These are phyloP conservation scores for Cetonia aurata DNA, from an alignment of 2,888 invertebrate genomes.

Conservation along the genomic window DNA sequence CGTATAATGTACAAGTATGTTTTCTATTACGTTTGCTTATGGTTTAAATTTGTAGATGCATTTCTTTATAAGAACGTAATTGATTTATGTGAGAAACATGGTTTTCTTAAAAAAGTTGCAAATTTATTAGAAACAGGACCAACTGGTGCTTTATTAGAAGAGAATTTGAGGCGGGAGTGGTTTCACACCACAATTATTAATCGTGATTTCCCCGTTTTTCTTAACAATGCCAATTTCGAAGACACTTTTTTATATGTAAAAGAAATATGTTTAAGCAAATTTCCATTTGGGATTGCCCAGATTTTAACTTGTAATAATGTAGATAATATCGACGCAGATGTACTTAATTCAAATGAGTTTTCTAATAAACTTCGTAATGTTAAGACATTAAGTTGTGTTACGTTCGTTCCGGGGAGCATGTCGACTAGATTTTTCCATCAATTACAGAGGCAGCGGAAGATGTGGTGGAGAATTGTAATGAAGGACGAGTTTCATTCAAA, in stretches of 20 bases:
- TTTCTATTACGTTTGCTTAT: background rate
- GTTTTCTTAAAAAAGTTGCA: slow-evolving; percentile 52
- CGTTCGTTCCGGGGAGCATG: slow-evolving; percentile 67
- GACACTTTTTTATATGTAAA: slow-evolving; percentile 62
- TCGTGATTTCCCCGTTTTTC: slow-evolving; percentile 68
- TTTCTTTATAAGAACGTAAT: slow-evolving; percentile 55
- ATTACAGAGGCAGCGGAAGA: slow-evolving; percentile 82
- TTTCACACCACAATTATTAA: slow-evolving; percentile 67
- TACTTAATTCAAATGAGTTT: slow-evolving; percentile 50
- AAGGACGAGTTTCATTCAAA: background rate
- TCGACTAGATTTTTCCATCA: slow-evolving; percentile 78
- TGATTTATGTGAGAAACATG: slow-evolving; percentile 55
- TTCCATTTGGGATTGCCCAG: slow-evolving; percentile 68
- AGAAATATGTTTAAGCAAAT: slow-evolving; percentile 59
- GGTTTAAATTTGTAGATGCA: slow-evolving; percentile 32
- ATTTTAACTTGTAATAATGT: slow-evolving; percentile 40
- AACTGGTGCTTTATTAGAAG: slow-evolving; percentile 68
- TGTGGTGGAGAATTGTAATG: slow-evolving; percentile 86
- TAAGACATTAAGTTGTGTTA: slow-evolving; percentile 62
- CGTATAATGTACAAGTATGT: slow-evolving; percentile 32
- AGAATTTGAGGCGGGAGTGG: slow-evolving; percentile 73
- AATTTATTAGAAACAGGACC: slow-evolving; percentile 62
- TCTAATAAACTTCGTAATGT: slow-evolving; percentile 49
- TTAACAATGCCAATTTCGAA: slow-evolving; percentile 57
- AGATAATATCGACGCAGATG: slow-evolving; percentile 43